Conservation (phyloP, 2,888 invertebrate genomes). For the Tetragonula carbonaria region DNA sequence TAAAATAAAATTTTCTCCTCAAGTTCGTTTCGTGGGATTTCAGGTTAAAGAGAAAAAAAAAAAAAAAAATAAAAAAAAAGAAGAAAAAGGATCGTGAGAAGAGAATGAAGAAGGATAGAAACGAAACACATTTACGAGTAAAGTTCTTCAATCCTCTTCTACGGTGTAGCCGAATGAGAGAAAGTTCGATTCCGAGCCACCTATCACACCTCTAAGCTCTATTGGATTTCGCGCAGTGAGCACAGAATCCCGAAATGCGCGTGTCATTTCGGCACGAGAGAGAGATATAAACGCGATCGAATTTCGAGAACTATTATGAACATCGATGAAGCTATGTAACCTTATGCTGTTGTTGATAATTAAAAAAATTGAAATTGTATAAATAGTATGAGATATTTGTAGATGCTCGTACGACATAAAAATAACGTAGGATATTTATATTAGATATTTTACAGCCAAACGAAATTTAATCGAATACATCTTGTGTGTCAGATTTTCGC, state of each 20-base stretch:
- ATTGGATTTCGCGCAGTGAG: neutral
- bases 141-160: conserved; percentile 4
- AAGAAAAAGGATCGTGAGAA: neutral
- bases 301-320: neutral
- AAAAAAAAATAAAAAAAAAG: neutral
- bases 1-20: neutral
- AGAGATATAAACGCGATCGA: neutral
- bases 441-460: neutral
- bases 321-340: neutral
- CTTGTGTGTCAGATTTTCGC: neutral
- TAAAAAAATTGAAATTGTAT: neutral
- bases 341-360: neutral
- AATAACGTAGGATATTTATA: neutral
- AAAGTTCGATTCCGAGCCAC: conserved; percentile 24
- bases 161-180: neutral
- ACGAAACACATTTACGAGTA: conserved; percentile 8
- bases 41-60: too few relatives aligned
- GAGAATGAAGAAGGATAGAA: neutral
- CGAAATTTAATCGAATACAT: conserved; percentile 6
- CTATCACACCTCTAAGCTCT: conserved; percentile 24
- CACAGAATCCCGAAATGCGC: neutral
- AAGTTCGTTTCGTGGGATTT: neutral
- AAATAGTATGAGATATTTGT: neutral
- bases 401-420: neutral
- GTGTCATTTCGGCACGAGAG: neutral